Conservation (phyloP, 2,113 vertebrate species). For the Platichthys flesus region DNA sequence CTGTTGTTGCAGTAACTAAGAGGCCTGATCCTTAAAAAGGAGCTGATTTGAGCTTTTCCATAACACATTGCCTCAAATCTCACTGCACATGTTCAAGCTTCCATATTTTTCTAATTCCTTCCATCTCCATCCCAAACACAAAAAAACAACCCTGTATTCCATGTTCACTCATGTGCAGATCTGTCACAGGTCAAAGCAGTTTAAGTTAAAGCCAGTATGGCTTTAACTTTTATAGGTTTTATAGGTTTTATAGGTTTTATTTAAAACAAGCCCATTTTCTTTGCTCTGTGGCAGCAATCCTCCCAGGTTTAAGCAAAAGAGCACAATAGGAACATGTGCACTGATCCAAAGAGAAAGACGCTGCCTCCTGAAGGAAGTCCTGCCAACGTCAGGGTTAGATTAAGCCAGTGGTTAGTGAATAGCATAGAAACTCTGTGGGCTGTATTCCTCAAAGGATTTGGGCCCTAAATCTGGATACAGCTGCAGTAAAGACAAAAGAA, state of each 20-base stretch:
- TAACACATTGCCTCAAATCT: too few relatives aligned
- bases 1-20: neutral
- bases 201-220: neutral
- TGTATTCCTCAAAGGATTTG: neutral
- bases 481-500: neutral
- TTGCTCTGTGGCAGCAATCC: neutral
- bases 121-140: neutral
- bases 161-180: neutral
- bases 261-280: neutral
- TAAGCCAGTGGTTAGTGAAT: neutral
- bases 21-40: too few relatives aligned
- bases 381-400: neutral
- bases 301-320: neutral
- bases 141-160: neutral
- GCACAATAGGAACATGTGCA: neutral
- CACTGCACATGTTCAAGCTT: neutral
- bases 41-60: neutral
- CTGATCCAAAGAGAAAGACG: neutral
- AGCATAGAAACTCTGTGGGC: neutral
- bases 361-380: neutral
- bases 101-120: neutral
- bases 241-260: neutral
- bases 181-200: neutral
- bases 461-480: neutral
- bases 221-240: neutral